Conservation (phyloP, 2,888 invertebrate genomes). For the Argyresthia albistria region DNA sequence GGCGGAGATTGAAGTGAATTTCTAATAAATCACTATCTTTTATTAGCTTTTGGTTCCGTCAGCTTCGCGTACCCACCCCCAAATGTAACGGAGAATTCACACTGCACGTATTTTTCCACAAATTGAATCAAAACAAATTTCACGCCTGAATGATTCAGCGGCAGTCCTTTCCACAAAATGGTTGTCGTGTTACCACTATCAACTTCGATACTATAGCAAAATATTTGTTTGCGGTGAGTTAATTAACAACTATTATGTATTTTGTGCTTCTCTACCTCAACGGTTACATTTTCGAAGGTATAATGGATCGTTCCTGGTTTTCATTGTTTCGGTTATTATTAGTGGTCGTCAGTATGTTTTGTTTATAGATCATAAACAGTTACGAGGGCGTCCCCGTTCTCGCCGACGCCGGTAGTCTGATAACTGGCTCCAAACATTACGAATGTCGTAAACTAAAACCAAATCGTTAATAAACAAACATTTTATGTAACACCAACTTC, state of each 20-base stretch:
- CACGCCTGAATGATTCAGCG: constrained; percentile 39
- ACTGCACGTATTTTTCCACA: background rate
- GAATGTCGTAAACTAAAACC: constrained; percentile 51
- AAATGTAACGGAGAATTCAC: too few species aligned
- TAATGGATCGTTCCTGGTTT: constrained; percentile 42
- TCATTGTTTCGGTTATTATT: constrained; percentile 69
- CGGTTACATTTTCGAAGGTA: too few species aligned
- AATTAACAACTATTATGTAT: background rate
- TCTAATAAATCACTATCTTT: too few species aligned
- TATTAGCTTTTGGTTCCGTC: too few species aligned
- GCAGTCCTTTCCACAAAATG: constrained; percentile 44
- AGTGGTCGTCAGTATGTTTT: constrained; percentile 55
- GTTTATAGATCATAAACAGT: constrained; percentile 67
- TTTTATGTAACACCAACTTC: constrained; percentile 21
- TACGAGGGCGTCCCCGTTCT: constrained; percentile 34
- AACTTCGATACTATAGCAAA: background rate
- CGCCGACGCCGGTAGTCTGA: constrained; percentile 52
- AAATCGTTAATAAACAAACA: constrained; percentile 52
- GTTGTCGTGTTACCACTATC: constrained; percentile 17
- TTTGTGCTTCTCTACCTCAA: too few species aligned
- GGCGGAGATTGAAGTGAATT: too few species aligned
- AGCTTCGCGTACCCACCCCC: too few species aligned
- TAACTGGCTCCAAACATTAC: constrained; percentile 57
- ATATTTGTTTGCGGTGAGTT: background rate
- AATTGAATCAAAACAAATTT: constrained; percentile 22